Evolutionary conservation across 2,797 vertebrate species (phyloP).

Genomic region (Neopelma chrysocephalum): DNA sequence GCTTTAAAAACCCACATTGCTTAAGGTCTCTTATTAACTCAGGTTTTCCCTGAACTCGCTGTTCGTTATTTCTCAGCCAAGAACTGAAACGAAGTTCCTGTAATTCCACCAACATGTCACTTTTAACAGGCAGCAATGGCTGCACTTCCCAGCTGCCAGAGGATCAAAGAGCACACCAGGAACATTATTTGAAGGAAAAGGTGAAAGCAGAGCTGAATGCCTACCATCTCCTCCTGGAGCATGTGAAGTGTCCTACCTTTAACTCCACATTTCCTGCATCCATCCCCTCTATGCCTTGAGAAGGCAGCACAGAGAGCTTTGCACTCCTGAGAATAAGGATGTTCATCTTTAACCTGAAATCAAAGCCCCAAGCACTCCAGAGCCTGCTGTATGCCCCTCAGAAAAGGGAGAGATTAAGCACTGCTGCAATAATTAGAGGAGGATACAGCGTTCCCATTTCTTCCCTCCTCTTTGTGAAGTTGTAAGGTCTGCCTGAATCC

Average conservation of each 20-base stretch:
- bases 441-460: neutral
- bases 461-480: neutral
- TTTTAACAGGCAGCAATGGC: slow-evolving; percentile 3
- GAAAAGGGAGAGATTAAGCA: neutral
- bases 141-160: neutral
- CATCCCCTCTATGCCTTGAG: neutral
- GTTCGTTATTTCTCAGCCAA: slow-evolving; percentile 22
- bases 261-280: neutral
- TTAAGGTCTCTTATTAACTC: slow-evolving; percentile 58
- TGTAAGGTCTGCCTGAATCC: neutral
- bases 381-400: neutral
- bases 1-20: slow-evolving; percentile 32
- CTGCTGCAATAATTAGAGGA: neutral
- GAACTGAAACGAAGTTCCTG: neutral
- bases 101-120: slow-evolving; percentile 32
- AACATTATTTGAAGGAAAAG: neutral
- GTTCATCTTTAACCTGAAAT: neutral
- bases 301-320: neutral
- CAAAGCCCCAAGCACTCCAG: neutral
- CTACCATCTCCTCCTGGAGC: neutral
- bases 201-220: neutral
- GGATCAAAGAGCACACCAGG: neutral
- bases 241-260: neutral
- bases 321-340: neutral
- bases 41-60: slow-evolving; percentile 46